phyloP scores from a whole-genome alignment of 1,140 invertebrate genomes.

The Drosophila kepulauana region DNA sequence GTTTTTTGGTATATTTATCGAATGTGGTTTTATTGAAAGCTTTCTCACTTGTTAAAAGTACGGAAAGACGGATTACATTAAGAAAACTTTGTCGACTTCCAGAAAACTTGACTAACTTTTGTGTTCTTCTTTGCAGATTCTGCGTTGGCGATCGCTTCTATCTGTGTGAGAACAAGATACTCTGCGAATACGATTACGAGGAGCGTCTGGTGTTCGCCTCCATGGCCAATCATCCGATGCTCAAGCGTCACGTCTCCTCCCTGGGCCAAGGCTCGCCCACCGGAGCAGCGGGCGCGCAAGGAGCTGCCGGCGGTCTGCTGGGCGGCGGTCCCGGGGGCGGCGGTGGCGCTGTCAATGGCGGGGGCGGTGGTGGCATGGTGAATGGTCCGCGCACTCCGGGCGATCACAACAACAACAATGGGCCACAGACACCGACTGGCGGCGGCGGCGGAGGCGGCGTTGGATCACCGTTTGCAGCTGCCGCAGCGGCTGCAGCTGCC shows the following conservation, averaged over 20 bases:
- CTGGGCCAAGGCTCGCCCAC: conserved; percentile 79
- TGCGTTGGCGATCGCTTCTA: conserved; percentile 98
- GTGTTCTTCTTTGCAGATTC: conserved; percentile 89
- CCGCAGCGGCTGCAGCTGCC: conserved; percentile 71
- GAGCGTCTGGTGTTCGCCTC: conserved; percentile 95
- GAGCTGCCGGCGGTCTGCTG: conserved; percentile 41
- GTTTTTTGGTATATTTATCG: no score
- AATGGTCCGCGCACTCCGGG: conserved; percentile 79
- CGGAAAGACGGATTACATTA: no score
- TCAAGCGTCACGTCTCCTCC: conserved; percentile 92
- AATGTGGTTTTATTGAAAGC: no score
- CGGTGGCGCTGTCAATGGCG: conserved; percentile 40
- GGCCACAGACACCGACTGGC: conserved; percentile 69
- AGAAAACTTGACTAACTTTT: no score
- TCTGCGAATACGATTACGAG: conserved; percentile 99
- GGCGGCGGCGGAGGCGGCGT: conserved; percentile 45
- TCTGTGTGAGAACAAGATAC: conserved; percentile 98
- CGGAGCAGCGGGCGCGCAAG: conserved; percentile 46
- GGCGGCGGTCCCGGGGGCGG: conserved; percentile 42
- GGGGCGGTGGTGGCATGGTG: conserved; percentile 45
- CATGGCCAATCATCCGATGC: conserved; percentile 96
- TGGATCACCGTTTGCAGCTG: conserved; percentile 72
- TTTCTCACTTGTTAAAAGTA: no score
- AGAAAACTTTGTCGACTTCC: no score
- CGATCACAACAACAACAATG: conserved; percentile 82